Evolutionary conservation across 2,113 vertebrate species (phyloP).

Genomic region (Pogona vitticeps): DNA sequence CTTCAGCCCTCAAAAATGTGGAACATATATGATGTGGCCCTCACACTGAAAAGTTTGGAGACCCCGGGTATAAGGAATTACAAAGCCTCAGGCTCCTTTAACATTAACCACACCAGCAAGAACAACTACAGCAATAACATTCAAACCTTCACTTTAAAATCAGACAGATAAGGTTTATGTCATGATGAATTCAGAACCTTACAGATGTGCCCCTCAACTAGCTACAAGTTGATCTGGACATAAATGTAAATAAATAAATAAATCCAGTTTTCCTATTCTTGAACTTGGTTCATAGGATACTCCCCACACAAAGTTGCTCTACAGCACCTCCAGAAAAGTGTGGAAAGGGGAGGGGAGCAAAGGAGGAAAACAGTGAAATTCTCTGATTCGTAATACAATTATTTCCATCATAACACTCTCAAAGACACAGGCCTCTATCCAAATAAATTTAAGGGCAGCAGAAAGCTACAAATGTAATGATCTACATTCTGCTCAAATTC

Average conservation of each 20-base stretch:
- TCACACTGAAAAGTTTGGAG: no score
- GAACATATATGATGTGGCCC: no score
- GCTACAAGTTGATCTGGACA: no score
- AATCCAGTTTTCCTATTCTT: no score
- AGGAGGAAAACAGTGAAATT: no score
- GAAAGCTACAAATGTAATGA: not conserved
- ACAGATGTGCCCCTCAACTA: no score
- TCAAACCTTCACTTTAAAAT: slow-evolving; percentile 38
- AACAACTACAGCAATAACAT: slow-evolving; percentile 14
- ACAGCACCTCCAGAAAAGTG: not conserved
- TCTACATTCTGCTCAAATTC: not conserved
- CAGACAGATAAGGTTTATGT: no score
- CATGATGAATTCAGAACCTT: no score
- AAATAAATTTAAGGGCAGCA: not conserved
- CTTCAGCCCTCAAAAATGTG: no score
- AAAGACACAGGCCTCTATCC: not conserved
- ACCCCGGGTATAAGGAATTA: fast-evolving
- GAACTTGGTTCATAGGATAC: no score
- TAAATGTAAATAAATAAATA: no score
- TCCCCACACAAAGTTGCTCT: no score
- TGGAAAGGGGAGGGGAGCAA: not conserved
- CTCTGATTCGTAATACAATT: not conserved
- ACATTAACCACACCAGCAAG: not conserved
- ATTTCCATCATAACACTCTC: not conserved
- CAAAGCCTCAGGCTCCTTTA: not conserved